Conservation (phyloP, 30 jellyfish, hydroid and myxozoan genomes). For the Aurelia sp. region DNA sequence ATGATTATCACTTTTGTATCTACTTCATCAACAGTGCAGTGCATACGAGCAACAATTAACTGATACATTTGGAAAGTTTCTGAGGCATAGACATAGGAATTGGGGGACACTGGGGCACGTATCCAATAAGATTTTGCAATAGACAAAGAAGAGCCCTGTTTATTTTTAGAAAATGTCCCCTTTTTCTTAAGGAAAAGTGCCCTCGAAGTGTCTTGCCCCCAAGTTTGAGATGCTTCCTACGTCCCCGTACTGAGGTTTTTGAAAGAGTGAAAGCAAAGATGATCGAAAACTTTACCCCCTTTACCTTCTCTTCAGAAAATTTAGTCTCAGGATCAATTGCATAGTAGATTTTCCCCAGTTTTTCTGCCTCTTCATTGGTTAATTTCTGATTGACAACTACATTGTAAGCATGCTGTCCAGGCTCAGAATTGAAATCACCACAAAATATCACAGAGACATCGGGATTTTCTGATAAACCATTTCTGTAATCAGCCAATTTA, state of each 20-base stretch:
- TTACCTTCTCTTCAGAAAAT: conserved; percentile 18
- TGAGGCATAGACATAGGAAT: neutral
- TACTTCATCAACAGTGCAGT: too few species aligned
- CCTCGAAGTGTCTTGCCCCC: too few species aligned
- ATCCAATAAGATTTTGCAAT: too few species aligned
- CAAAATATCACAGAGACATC: conserved; percentile 6
- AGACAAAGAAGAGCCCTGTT: too few species aligned
- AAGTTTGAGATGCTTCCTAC: too few species aligned
- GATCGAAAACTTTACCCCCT: neutral
- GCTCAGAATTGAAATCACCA: conserved; percentile 37
- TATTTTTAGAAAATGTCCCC: too few species aligned
- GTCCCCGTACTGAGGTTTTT: too few species aligned
- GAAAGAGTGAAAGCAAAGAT: too few species aligned
- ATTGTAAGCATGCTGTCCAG: conserved; percentile 1
- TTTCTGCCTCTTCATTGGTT: neutral
- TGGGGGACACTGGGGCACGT: neutral
- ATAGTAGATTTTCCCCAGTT: neutral
- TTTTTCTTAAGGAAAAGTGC: too few species aligned
- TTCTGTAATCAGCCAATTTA: neutral
- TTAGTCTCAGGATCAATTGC: neutral
- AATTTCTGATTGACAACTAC: conserved; percentile 20
- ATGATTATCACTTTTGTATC: too few species aligned
- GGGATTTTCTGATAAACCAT: neutral
- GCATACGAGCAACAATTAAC: too few species aligned
- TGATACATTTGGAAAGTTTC: too few species aligned